phyloP scores from a whole-genome alignment of 1,140 invertebrate species.

The Procambarus virginalis region DNA sequence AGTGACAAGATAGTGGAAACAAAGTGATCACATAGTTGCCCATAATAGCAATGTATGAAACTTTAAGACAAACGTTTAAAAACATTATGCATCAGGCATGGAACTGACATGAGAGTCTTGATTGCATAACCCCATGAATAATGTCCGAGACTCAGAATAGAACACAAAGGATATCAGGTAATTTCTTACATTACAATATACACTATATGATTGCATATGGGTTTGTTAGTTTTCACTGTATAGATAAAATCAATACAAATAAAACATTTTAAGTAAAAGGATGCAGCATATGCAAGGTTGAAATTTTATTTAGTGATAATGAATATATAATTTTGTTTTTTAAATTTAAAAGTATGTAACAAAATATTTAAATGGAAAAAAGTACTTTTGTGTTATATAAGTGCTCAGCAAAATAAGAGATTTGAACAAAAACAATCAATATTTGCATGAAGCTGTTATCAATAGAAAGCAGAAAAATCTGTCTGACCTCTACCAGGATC shows the following conservation, averaged over 20 bases:
- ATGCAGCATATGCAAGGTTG: neutral
- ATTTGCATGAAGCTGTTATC: neutral
- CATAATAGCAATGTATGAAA: no score
- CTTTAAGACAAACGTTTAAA: no score
- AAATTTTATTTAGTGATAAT: neutral
- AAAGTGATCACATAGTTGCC: no score
- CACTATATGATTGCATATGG: neutral
- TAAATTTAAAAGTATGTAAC: neutral
- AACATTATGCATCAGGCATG: neutral
- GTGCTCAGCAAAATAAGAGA: neutral
- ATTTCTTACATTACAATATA: neutral
- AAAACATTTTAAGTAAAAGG: neutral
- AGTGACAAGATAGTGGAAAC: no score
- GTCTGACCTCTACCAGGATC: slow-evolving; percentile 1
- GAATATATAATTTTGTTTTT: neutral
- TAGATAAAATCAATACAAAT: neutral
- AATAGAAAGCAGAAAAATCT: neutral
- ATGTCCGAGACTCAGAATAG: neutral
- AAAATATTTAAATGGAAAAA: neutral
- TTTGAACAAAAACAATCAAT: neutral
- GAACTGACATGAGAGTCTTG: neutral
- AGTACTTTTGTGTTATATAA: neutral
- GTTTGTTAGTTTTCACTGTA: neutral
- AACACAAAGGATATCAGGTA: neutral
- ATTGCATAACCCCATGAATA: neutral